Evolutionary conservation across 2,797 vertebrate genomes (phyloP), one percentile per base, ranked within the genome.

Genomic region (Odontamblyopus rebecca): DNA sequence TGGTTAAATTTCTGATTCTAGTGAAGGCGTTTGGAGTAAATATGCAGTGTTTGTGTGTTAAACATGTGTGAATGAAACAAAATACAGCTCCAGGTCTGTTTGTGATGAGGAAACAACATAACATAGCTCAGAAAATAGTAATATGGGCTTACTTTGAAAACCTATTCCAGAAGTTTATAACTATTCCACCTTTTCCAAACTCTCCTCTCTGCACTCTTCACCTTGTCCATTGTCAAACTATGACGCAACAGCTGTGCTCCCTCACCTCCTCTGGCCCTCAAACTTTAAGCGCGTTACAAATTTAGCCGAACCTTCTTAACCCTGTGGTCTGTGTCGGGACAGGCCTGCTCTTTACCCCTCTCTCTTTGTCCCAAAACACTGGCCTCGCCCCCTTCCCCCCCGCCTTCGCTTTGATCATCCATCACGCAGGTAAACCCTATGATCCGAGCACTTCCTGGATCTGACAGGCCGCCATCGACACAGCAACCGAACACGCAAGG

Each of bases 371-470:
- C 29, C 35, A 18, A 23, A 32, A 60, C 57, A 59, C 67, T 56
- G 67, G 50, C 70, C 67, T 70, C 72, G 68, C 76, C 54, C 65
- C 51, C 65, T 54, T 67, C 67, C 70, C 68, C 61, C 61, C 32
- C 50, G 53, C 65, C 32, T 50, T 0, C 16, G 6, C 75, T 77
- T 57, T 72, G 74, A 81, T 61, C 61, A 73, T 77, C 68, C 61
- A 69, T 74, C 68, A 44, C 1, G 38, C 18, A 61, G 60, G 19
- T 50, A 66, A 66, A 48, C 64, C 30, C 65, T 73, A 19, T 84
- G 76, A 82, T 76, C 75, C 64, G 56, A 68, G 44, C 38, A 82
- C 81, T 89, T 89, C 86, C 88, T 88, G 67, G 73, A 65, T 76
- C 50, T 79, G 77, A 82, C 74, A 73, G 76, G 7, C 18, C 59